Base-by-base conservation (phyloP, 2,888 invertebrate genomes). In the Andrena bucephala region DNA sequence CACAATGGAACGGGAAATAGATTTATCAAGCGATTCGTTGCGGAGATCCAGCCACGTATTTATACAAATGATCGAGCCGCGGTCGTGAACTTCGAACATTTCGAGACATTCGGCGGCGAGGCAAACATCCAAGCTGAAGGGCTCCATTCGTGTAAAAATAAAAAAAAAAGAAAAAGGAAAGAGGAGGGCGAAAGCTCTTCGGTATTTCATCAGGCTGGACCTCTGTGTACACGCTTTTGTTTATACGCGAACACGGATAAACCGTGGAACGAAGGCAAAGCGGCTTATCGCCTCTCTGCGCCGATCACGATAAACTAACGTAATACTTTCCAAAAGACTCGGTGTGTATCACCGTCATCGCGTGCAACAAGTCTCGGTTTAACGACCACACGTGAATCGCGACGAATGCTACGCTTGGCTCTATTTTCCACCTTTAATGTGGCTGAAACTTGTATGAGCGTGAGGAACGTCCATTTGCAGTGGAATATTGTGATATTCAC, bases 301-400 rank as follows among this genome's bases (percentile, higher is more conserved):
- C 67, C 60, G 20, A 36, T 79, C 60, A 36, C 52, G 54, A 67
- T 76, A 65, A 57, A 80, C 76, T 77, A 71, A 62, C 72, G 70
- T 31, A 33, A 50, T 52, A 42, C 73, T 72, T 67, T 52, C 20
- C 16, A 67, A 60, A 78, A 33, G 31, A 31, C 42, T 50, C 36
- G 69, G 13, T 62, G 54, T 33, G 29, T 42, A 60, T 75, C 31
- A 54, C 52, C 36, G 31, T 60, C 65, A 66, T 75, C 52, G 13
- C 52, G 71, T 48, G 79, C 82, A 76, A 83, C 82, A 83, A 83
- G 82, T 83, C 33, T 10, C 31, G 13, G 16, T 52, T 70, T 63
- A 57, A 62, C 59, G 48, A 66, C 42, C 31, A 76, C 29, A 10
- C 54, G 24, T 3, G 54, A 36, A 76, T 62, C 52, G 7, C n/a